phyloP scores from a whole-genome alignment of 2,797 vertebrate species.

The Psittacula derbiana region DNA sequence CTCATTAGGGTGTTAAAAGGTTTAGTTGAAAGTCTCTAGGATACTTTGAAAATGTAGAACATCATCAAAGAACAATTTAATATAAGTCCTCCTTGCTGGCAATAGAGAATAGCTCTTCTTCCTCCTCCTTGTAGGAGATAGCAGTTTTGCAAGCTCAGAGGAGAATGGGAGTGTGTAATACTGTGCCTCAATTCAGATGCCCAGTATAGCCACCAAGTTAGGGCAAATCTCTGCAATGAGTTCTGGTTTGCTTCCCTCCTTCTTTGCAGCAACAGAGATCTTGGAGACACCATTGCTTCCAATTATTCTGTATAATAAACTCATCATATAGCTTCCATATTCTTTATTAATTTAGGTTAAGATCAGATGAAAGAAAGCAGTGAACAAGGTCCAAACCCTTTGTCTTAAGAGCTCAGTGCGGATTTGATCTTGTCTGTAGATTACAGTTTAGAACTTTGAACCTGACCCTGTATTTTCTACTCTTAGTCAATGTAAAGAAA shows the following conservation, averaged over 20 bases:
- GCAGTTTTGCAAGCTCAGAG: neutral
- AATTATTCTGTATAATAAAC: neutral
- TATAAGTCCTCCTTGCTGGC: neutral
- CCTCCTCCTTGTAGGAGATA: neutral
- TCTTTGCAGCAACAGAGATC: neutral
- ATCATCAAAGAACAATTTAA: conserved; percentile 29
- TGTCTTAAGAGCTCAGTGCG: neutral
- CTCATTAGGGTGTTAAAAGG: conserved; percentile 57
- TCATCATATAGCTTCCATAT: neutral
- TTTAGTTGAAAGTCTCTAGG: conserved; percentile 34
- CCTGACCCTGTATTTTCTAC: neutral
- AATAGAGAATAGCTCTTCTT: neutral
- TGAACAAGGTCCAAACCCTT: neutral
- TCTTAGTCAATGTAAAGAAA: neutral
- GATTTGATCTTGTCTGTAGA: neutral
- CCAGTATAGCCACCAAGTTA: neutral
- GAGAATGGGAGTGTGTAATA: neutral
- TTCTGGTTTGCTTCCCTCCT: neutral
- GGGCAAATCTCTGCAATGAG: neutral
- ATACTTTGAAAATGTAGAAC: conserved; percentile 52
- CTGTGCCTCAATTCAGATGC: neutral
- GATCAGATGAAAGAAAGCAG: neutral
- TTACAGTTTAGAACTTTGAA: neutral
- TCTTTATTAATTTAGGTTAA: neutral
- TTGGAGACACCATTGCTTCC: accelerated